phyloP scores from a whole-genome alignment of 2,113 vertebrate genomes.

The Megaleporinus macrocephalus region DNA sequence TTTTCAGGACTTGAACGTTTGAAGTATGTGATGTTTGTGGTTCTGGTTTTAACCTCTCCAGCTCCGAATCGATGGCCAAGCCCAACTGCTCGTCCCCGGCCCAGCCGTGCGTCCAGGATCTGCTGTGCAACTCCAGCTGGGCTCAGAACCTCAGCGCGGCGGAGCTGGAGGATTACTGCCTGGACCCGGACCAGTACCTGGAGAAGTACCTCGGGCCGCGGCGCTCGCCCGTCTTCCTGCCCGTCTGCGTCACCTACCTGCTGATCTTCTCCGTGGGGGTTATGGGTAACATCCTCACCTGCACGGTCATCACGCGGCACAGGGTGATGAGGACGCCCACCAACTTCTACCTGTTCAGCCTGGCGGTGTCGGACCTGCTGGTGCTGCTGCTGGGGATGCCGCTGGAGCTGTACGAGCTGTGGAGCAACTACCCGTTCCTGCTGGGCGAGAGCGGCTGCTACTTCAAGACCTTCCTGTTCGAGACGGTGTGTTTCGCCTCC shows the following conservation, averaged over 20 bases:
- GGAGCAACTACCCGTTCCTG: conserved; percentile 92
- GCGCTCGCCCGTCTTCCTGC: conserved; percentile 81
- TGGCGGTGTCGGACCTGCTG: conserved; percentile 90
- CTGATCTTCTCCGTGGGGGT: conserved; percentile 87
- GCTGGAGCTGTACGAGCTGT: conserved; percentile 91
- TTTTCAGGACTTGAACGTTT: too few relatives aligned
- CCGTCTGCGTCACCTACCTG: conserved; percentile 86
- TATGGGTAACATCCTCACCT: conserved; percentile 87
- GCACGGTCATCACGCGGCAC: conserved; percentile 85
- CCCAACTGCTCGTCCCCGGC: conserved; percentile 71
- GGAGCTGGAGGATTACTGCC: conserved; percentile 73
- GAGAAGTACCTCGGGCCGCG: conserved; percentile 83
- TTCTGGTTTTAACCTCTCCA: not conserved
- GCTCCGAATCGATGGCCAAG: conserved; percentile 54
- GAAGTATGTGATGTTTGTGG: too few relatives aligned
- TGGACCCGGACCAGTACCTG: conserved; percentile 81
- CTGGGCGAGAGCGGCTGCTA: conserved; percentile 86
- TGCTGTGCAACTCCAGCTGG: conserved; percentile 73
- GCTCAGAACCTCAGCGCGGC: conserved; percentile 49
- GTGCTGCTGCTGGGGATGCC: conserved; percentile 93
- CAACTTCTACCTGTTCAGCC: conserved; percentile 94
- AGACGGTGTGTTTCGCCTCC: conserved; percentile 92
- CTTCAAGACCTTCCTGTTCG: conserved; percentile 90
- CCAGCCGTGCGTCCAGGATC: conserved; percentile 28
- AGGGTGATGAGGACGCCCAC: conserved; percentile 92